phyloP scores from a whole-genome alignment of 2,888 invertebrate genomes.

The Acleris sparsana region DNA sequence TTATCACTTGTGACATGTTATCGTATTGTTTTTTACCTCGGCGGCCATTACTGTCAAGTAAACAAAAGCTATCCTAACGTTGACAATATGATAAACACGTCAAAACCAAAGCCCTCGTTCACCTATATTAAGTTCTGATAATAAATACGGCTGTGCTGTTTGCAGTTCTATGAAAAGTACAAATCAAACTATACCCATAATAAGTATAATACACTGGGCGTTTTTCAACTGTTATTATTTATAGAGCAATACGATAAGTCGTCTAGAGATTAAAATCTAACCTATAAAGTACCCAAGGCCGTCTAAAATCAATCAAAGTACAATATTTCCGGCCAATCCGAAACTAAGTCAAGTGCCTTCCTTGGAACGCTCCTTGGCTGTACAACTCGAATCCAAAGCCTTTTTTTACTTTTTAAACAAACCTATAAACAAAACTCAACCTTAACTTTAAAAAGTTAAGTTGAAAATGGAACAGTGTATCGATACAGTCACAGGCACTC shows the following conservation, averaged over 20 bases:
- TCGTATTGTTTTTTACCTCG: too few species aligned
- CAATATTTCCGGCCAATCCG: slow-evolving; percentile 71
- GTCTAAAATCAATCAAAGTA: slow-evolving; percentile 52
- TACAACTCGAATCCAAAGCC: slow-evolving; percentile 65
- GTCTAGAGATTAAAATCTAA: neutral
- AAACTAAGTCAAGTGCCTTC: slow-evolving; percentile 68
- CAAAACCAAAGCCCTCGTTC: too few species aligned
- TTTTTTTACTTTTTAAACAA: slow-evolving; percentile 63
- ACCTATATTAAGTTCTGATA: too few species aligned
- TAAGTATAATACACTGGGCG: neutral
- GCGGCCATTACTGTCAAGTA: too few species aligned
- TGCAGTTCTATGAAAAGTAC: too few species aligned
- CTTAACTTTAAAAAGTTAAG: slow-evolving; percentile 52
- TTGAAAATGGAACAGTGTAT: slow-evolving; percentile 50
- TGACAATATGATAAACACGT: too few species aligned
- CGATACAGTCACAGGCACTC: slow-evolving; percentile 58
- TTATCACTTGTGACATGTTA: too few species aligned
- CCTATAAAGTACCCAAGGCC: slow-evolving; percentile 47
- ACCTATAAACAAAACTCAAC: slow-evolving; percentile 44
- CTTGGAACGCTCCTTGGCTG: slow-evolving; percentile 57
- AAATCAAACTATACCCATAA: too few species aligned
- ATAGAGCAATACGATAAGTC: neutral
- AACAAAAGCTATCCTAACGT: too few species aligned
- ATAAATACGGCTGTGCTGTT: too few species aligned
- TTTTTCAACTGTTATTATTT: neutral